Evolutionary conservation across 23 tunicate genomes (phyloP).

Genomic region (Botrylloides violaceus): DNA sequence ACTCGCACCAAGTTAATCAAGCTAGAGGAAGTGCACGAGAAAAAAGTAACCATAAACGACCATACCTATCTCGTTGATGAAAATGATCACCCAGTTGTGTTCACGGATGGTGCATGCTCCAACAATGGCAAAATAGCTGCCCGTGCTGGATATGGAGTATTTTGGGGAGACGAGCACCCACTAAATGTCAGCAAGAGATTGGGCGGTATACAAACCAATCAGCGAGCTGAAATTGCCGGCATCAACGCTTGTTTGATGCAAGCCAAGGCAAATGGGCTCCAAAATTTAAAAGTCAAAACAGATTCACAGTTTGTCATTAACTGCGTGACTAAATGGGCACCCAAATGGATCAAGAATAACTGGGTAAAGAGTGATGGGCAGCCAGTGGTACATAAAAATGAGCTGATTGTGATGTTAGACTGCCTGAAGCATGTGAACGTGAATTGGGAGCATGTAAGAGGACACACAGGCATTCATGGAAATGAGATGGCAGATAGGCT

Average conservation of each 20-base stretch:
- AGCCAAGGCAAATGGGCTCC: conserved; percentile 31
- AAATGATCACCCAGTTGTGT: conserved; percentile 26
- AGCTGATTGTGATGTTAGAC: conserved; percentile 45
- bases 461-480: conserved; percentile 62
- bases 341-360: conserved; percentile 39
- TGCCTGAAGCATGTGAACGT: conserved; percentile 62
- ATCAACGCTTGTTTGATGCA: conserved; percentile 52
- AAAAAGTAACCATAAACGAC: neutral
- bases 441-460: conserved; percentile 65
- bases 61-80: neutral
- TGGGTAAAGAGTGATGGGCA: conserved; percentile 82
- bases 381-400: conserved; percentile 65
- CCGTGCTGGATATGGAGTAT: conserved; percentile 90
- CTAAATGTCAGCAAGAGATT: conserved; percentile 51
- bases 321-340: conserved; percentile 73
- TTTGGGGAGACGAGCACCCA: conserved; percentile 84
- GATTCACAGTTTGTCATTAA: conserved; percentile 81
- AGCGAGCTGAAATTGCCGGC: conserved; percentile 86
- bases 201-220: conserved; percentile 74
- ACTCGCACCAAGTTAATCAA: neutral
- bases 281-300: conserved; percentile 34
- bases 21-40: neutral
- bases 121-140: conserved; percentile 36
- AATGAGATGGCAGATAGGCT: conserved; percentile 89
- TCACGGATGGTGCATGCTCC: conserved; percentile 96